A percentile compares a stretch with the other conserved stretches of the same genome.
These are phyloP conservation scores for Aphodius granarius DNA, from an alignment of 2,888 invertebrate species.

Conservation along the genomic window DNA sequence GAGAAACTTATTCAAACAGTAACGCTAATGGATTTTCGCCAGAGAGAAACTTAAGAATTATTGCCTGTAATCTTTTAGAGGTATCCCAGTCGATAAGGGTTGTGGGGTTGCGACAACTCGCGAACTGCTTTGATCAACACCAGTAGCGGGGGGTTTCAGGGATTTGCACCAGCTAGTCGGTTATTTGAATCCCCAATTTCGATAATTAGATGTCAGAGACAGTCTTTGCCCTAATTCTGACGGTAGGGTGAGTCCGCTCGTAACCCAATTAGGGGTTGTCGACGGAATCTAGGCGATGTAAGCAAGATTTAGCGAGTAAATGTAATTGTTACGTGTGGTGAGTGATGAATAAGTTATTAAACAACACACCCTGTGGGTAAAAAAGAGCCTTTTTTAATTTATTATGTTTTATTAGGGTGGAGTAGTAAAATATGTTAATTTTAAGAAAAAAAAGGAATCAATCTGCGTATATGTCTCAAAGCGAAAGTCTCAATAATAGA, in stretches of 20 bases:
- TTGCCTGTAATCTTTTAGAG: neutral
- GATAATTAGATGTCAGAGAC: neutral
- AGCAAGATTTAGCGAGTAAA: neutral
- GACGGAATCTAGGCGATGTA: neutral
- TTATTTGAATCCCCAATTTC: neutral
- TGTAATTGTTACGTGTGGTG: too few relatives aligned
- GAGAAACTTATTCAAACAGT: neutral
- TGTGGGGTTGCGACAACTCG: neutral
- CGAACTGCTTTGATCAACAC: neutral
- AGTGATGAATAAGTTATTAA: too few relatives aligned
- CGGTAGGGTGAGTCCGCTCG: neutral
- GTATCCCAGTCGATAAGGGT: neutral
- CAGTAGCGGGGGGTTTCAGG: neutral
- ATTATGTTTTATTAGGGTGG: too few relatives aligned
- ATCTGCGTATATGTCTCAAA: too few relatives aligned
- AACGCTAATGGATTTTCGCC: neutral
- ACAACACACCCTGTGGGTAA: neutral
- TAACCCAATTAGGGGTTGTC: neutral
- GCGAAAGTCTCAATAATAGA: too few relatives aligned
- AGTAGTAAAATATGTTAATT: too few relatives aligned
- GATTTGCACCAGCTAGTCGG: neutral
- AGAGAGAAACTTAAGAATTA: neutral
- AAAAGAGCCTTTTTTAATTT: too few relatives aligned
- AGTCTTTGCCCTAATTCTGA: neutral
- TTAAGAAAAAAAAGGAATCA: too few relatives aligned